Evolutionary conservation across 2,888 invertebrate genomes (phyloP).

Genomic region (Notodonta ziczac): DNA sequence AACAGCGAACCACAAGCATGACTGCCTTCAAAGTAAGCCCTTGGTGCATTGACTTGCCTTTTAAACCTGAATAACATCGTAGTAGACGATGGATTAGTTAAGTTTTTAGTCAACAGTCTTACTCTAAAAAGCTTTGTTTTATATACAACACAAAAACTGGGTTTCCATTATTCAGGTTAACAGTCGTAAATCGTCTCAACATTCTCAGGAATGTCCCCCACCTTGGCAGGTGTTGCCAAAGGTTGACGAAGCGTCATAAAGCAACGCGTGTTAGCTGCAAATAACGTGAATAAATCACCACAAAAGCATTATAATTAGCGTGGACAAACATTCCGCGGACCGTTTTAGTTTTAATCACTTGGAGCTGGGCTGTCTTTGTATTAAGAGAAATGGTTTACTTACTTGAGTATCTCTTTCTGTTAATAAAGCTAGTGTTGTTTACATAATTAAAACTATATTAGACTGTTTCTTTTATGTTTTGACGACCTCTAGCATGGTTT

Average conservation of each 20-base stretch:
- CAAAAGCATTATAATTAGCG: conserved; percentile 7
- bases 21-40: too few species aligned
- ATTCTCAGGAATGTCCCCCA: not conserved
- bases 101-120: too few species aligned
- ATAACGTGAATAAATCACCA: conserved; percentile 6
- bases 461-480: too few species aligned
- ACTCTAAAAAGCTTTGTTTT: not conserved
- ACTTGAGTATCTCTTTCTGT: not conserved
- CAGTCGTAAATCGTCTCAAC: not conserved
- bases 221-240: not conserved
- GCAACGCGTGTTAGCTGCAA: not conserved
- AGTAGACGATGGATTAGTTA: too few species aligned
- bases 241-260: conserved; percentile 1
- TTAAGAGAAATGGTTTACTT: not conserved
- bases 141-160: too few species aligned
- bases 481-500: too few species aligned
- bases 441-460: not conserved
- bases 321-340: conserved; percentile 1
- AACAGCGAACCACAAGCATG: too few species aligned
- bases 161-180: too few species aligned
- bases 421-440: not conserved
- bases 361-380: not conserved
- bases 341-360: conserved; percentile 4
- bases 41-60: too few species aligned
- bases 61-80: too few species aligned